Evolutionary conservation across 2,888 invertebrate genomes (phyloP), one percentile per base, ranked within the genome.

Genomic region (Embidobia sp.): DNA sequence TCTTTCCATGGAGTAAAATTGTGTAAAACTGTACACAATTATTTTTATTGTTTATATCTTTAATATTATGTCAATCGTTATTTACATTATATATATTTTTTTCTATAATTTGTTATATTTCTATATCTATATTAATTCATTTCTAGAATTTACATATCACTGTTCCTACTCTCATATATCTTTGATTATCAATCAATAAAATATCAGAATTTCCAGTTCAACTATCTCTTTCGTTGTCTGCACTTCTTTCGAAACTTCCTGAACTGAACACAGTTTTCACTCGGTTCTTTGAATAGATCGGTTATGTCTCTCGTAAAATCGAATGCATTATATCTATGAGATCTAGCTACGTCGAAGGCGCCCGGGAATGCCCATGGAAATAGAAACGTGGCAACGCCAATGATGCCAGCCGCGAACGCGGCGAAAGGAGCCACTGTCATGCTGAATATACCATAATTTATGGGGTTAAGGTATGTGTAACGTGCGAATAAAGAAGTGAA

Each of bases 361-460:
- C 90, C 90, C 0, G 94, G 92, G 72, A 93, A 90, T 79, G 92
- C 91, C 91, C 92, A 94, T 0, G 94, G 94, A 63, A 94, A 92
- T 76, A 94, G 88, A 40, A 93, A 90, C 0, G 93, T 90, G 0
- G 93, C 91, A 10, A 93, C 85, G 0, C 93, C 92, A 8, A 94
- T 91, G 0, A 92, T 91, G 0, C 93, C 91, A 0, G 93, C 92
- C 48, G 94, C 91, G 31, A 94, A 88, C 51, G 94, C 90, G 0
- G 92, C 92, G 44, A 94, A 86, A 0, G 94, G 94, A 0, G 94
- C 92, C 42, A 94, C 89, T 51, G 93, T 87, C 81, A 94, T 81
- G 57, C 94, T 91, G 85, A 93, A 90, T 27, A 93, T 87, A 0
- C 92, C 91, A 73, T 93, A 91, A 81, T 91, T 91, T 4, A 93